phyloP scores from a whole-genome alignment of 2,113 vertebrate genomes.

The Urocitellus parryii region DNA sequence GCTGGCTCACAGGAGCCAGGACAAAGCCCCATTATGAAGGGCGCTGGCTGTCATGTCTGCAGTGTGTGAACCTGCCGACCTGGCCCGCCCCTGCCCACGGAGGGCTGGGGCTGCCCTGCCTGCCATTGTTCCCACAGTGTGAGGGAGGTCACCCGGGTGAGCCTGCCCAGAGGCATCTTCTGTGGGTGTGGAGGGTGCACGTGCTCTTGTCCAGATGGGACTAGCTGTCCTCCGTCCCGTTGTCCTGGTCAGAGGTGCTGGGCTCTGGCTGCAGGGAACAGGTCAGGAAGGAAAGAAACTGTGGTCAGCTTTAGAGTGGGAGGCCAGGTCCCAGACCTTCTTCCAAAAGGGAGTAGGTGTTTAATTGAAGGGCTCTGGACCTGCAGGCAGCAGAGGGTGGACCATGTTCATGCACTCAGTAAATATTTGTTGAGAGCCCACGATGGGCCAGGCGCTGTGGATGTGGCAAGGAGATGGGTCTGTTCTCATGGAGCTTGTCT shows the following conservation, averaged over 20 bases:
- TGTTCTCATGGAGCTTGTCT: accelerated
- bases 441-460: accelerated
- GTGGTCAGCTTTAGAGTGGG: accelerated
- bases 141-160: constrained; percentile 49
- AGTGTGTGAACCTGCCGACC: constrained; percentile 70
- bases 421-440: background rate
- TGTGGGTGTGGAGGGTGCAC: background rate
- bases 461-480: accelerated
- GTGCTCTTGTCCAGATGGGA: accelerated
- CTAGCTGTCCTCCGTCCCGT: too few species aligned
- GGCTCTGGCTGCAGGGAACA: background rate
- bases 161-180: background rate
- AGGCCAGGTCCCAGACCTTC: background rate
- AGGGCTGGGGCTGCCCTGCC: background rate
- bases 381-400: background rate
- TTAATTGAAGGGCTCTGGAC: accelerated
- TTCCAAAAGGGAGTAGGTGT: background rate
- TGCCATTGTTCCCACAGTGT: constrained; percentile 24
- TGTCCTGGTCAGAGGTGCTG: background rate
- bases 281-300: background rate
- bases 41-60: background rate
- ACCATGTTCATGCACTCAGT: accelerated
- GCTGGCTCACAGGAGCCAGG: background rate
- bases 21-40: constrained; percentile 77
- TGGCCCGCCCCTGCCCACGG: constrained; percentile 34